Base-by-base conservation (phyloP, 2,113 vertebrate genomes). In the Tretioscincus oriximinensis region DNA sequence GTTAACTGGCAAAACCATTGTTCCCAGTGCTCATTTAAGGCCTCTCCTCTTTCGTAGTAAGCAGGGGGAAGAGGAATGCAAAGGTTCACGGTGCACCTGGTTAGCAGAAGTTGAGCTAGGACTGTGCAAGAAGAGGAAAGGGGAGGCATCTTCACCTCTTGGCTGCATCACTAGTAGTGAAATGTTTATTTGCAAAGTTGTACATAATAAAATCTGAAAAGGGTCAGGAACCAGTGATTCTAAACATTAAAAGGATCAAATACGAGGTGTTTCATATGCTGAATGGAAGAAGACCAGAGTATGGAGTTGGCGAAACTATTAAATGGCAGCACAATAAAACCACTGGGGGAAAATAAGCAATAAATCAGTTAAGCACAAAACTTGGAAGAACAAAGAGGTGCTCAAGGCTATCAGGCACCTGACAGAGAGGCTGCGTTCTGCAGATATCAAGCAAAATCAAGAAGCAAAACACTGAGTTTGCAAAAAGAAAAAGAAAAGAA, bases 361-460 rank as follows among this genome's bases (percentile, higher is more conserved):
- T 26, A 88, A 89, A 92, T 88, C 49, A 88, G 77, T 77, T 87
- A 80, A 85, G 66, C 80, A 87, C 61, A 89, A 88, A 87, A 47
- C 31, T 35, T 76, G 45, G 83, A 85, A 89, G 26, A 85, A 88
- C 78, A 83, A 87, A 85, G 70, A 81, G 70, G 1, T 84, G 31
- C 77, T 88, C 58, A 85, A 88, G 83, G 76, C 76, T 81, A 88
- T 45, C 31, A 88, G 86, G 61, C 78, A 70, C 68, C 81, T 85
- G 85, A 91, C 85, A 65, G 66, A 87, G 21, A 82, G 76, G 69
- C 29, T 41, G 84, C 76, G 45, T 68, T 90, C 70, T 88, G 77
- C 73, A 85, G 67, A 68, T 78, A 80, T 29, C 81, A 80, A 65
- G 29, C 60, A 74, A 83, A 81, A 66, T 76, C 63, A 86, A 85